Conservation (phyloP, 2,797 vertebrate species). For the Yasuhikotakia modesta region DNA sequence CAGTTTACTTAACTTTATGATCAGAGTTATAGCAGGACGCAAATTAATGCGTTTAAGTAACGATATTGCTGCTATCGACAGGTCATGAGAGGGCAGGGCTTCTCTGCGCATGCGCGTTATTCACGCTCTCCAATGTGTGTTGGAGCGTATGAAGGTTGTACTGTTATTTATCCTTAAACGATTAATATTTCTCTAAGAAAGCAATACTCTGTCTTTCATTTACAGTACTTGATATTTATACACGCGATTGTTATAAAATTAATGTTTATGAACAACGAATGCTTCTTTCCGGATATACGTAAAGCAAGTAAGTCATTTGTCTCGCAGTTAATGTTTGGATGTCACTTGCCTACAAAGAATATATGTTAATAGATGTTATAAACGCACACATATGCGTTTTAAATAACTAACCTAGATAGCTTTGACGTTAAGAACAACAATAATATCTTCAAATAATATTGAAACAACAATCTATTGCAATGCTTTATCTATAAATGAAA, state of each 20-base stretch:
- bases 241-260: slow-evolving; percentile 12
- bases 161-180: not conserved
- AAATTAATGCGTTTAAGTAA: not conserved
- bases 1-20: no score
- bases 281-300: not conserved
- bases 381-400: not conserved
- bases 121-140: not conserved
- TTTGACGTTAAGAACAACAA: not conserved
- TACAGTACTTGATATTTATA: not conserved
- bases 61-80: not conserved
- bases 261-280: not conserved
- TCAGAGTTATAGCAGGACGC: not conserved
- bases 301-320: slow-evolving; percentile 48
- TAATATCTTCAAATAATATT: no score
- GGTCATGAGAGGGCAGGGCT: not conserved
- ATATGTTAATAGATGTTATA: not conserved
- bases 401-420: not conserved
- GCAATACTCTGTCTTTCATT: not conserved
- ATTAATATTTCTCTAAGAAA: not conserved
- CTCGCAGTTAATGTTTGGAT: not conserved
- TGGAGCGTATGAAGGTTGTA: slow-evolving; percentile 27
- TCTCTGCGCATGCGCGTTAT: slow-evolving; percentile 29
- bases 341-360: not conserved
- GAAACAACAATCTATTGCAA: not conserved
- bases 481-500: not conserved